Evolutionary conservation across 2,797 vertebrate genomes (phyloP).

Genomic region (Enteromius treurensis): DNA sequence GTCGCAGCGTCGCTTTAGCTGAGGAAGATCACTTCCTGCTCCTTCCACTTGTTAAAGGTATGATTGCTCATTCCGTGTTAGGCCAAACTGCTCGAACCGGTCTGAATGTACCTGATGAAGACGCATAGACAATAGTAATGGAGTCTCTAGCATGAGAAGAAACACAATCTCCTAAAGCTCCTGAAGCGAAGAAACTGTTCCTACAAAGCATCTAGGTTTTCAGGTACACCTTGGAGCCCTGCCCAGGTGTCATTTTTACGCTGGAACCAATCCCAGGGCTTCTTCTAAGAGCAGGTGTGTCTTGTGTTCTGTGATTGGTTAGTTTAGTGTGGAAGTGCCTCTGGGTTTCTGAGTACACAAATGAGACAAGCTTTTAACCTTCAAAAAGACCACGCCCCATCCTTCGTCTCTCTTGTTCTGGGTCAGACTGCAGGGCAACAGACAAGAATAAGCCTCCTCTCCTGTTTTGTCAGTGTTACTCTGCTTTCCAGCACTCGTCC

Average conservation of each 20-base stretch:
- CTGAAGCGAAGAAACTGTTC: slow-evolving; percentile 60
- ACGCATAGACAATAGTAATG: slow-evolving; percentile 47
- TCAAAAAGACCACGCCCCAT: slow-evolving; percentile 57
- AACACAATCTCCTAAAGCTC: slow-evolving; percentile 61
- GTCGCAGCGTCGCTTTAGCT: slow-evolving; percentile 48
- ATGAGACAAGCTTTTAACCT: slow-evolving; percentile 58
- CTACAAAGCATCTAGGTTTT: slow-evolving; percentile 65
- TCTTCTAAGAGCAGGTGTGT: slow-evolving; percentile 63
- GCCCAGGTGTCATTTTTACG: slow-evolving; percentile 60
- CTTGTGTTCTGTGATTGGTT: slow-evolving; percentile 57
- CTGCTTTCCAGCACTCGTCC: neutral
- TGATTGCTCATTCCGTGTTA: slow-evolving; percentile 39
- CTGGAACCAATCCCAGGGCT: slow-evolving; percentile 55
- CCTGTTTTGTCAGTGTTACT: neutral
- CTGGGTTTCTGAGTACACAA: slow-evolving; percentile 48
- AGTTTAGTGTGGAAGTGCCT: slow-evolving; percentile 50
- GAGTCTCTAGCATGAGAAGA: slow-evolving; percentile 52
- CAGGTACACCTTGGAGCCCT: slow-evolving; percentile 65
- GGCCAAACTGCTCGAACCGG: slow-evolving; percentile 43
- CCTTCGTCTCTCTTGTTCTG: slow-evolving; percentile 34
- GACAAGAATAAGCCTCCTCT: slow-evolving; percentile 33
- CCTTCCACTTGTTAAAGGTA: slow-evolving; percentile 54
- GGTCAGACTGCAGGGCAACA: slow-evolving; percentile 36
- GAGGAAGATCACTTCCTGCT: slow-evolving; percentile 58
- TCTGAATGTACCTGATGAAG: slow-evolving; percentile 46